Evolutionary conservation across 2,888 invertebrate genomes (phyloP), one percentile per base, ranked within the genome.

Genomic region (Melikaiella ostensackeni): DNA sequence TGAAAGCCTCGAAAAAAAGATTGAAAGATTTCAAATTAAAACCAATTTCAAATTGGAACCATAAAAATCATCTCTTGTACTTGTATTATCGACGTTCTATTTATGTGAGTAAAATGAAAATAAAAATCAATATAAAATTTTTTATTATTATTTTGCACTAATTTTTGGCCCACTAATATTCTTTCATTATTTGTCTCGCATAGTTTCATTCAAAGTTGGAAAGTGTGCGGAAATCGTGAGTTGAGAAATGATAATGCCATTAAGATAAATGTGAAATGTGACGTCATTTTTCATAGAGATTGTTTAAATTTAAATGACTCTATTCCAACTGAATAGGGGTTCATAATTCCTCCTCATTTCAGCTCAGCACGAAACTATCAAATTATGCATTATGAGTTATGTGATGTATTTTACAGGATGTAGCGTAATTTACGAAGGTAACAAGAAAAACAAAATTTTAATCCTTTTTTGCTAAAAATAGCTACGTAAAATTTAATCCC

Each of bases 231-330:
- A 55, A 55, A 55, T 21, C 21, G 21, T 55, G 21, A 55, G 50
- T 7, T 55, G 50, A 21, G 50, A 21, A 55, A 55, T 55, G 50
- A 55, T 21, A 55, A 21, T 55, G 3, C 9, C n/a, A 55, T 55
- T 21, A 55, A 55, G 50, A 55, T 55, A 55, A 55, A 55, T 55
- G 21, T 21, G 50, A 55, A 55, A 55, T 55, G 50, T 55, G 50
- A 55, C 50, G 50, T 21, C n/a, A 21, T 55, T 55, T 21, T 9
- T 55, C 9, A 21, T 2, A 21, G 21, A n/a, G 9, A 55, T 55
- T 55, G 21, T 9, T 21, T 21, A 21, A 55, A 21, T 55, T 55
- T 21, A 55, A 55, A 55, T 55, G 9, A 55, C 50, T 55, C 46
- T n/a, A 3, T 9, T 21, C 5, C 42, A 55, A 55, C 50, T n/a